These are phyloP conservation scores for Choristoneura fumiferana DNA, from an alignment of 1,140 invertebrate species.

Conservation along the genomic window DNA sequence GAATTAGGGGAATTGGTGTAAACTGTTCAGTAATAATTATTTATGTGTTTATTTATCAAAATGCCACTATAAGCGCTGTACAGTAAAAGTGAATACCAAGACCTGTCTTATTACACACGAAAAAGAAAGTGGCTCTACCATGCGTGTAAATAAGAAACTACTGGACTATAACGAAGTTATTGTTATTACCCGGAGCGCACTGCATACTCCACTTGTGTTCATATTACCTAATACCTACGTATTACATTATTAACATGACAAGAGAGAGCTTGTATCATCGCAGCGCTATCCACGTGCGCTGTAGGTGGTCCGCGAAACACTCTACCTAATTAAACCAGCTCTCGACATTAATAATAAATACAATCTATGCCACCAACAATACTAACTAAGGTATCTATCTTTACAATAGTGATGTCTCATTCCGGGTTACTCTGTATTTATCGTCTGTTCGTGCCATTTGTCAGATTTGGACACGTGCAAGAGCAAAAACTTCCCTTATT, in stretches of 20 bases:
- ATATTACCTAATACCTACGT: constrained; percentile 17
- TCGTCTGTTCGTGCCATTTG: constrained; percentile 11
- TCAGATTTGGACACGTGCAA: constrained; percentile 14
- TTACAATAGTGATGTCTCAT: constrained; percentile 15
- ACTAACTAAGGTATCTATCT: neutral
- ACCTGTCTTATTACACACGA: neutral
- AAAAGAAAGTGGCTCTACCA: constrained; percentile 3
- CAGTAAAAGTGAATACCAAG: too few relatives aligned
- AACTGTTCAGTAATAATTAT: too few relatives aligned
- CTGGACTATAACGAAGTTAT: constrained; percentile 16
- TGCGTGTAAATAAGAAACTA: constrained; percentile 2
- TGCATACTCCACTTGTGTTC: constrained; percentile 17
- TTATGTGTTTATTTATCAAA: too few relatives aligned
- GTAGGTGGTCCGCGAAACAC: constrained; percentile 14
- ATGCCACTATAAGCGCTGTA: too few relatives aligned
- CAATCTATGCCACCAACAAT: constrained; percentile 1
- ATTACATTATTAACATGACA: constrained; percentile 17
- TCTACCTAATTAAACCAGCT: constrained; percentile 16
- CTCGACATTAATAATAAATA: constrained; percentile 13
- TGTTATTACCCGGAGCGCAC: neutral
- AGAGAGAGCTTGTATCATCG: constrained; percentile 20
- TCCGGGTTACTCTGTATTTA: constrained; percentile 4
- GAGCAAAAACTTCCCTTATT: constrained; percentile 19
- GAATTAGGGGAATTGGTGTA: too few relatives aligned
- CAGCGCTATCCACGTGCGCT: constrained; percentile 1